Evolutionary conservation across 2,797 vertebrate genomes (phyloP), one percentile per base, ranked within the genome.

Genomic region (Takifugu rubripes): DNA sequence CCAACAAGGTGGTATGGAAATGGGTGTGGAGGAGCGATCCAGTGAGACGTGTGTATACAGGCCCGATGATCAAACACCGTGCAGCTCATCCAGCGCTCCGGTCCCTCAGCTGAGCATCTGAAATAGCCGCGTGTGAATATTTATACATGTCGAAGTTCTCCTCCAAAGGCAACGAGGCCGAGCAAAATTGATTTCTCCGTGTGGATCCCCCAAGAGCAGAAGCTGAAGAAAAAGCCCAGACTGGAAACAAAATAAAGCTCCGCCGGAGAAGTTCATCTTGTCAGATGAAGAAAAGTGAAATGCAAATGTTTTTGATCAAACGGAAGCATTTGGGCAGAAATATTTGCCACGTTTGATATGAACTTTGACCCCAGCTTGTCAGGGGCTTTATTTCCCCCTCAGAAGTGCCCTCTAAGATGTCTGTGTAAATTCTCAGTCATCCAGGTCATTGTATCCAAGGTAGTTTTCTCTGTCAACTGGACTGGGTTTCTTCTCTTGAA

Each of bases 41-140:
- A 50, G 29, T 58, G 72, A 80, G 79, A 80, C 33, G 45, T 68
- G 62, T 85, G 82, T 78, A 74, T 73, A 70, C 66, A 76, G 68
- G 61, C 74, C 69, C 64, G 74, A 77, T 77, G 82, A 87, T 87
- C 82, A 87, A 84, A 86, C 78, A 78, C 64, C 65, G 76, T 74
- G 75, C 79, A 72, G 82, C 81, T 84, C 84, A 84, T 85, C 79
- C 83, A 78, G 70, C 64, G 53, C 73, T 73, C 76, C 75, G 72
- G 60, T 88, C 87, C 85, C 87, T 68, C 58, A 84, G 86, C 84
- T 77, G 75, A 75, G 69, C 72, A 77, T 83, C 84, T 83, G 79
- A 87, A 87, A 88, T 87, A 86, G 78, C 81, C 57, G 65, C 81
- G 67, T 83, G 82, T 87, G 85, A 87, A 88, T 87, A 87, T 88